These are phyloP conservation scores for Vireo altiloquus DNA, from an alignment of 2,113 vertebrate species.

Conservation along the genomic window DNA sequence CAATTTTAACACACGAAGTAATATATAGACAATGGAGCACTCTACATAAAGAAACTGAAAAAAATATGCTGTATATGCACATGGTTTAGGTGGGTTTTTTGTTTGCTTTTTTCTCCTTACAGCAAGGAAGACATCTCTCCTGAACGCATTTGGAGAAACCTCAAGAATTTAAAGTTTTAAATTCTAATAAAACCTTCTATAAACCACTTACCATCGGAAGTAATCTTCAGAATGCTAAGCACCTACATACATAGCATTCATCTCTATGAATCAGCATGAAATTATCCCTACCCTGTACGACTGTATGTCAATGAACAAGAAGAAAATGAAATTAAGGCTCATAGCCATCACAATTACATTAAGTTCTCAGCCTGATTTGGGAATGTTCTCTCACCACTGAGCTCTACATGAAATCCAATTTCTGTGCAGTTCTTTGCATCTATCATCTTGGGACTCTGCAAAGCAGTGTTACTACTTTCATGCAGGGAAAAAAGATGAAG, in stretches of 20 bases:
- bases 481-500: not conserved
- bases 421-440: not conserved
- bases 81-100: not conserved
- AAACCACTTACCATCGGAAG: not conserved
- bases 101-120: not conserved
- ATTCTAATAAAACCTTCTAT: not conserved
- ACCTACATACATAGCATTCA: not conserved
- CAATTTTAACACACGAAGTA: not conserved
- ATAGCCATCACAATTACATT: not conserved
- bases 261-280: not conserved
- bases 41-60: not conserved
- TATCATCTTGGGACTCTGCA: not conserved
- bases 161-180: not conserved
- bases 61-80: not conserved
- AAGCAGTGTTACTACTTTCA: not conserved
- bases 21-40: not conserved
- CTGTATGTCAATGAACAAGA: not conserved
- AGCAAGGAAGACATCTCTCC: not conserved
- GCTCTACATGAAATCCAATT: not conserved
- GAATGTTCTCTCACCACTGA: not conserved
- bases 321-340: slow-evolving; percentile 3
- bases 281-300: not conserved
- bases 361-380: not conserved
- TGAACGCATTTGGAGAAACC: not conserved
- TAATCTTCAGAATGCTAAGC: not conserved